These are phyloP conservation scores for Pristionchus arcanus DNA, from an alignment of 2,888 invertebrate genomes.

Conservation along the genomic window DNA sequence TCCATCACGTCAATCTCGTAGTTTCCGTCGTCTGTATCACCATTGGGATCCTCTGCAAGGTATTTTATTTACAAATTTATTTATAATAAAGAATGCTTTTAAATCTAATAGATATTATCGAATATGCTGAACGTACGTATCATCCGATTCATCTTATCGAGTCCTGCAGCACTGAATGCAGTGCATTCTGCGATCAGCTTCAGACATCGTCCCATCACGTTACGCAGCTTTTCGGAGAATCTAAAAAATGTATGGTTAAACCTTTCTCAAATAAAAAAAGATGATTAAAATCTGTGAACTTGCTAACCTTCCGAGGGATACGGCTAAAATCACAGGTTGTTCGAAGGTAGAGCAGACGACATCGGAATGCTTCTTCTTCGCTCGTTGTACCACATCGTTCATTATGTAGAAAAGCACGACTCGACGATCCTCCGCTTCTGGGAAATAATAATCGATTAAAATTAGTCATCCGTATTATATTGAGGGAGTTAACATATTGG, in stretches of 20 bases:
- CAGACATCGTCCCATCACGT: conserved; percentile 80
- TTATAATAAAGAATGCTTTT: no score
- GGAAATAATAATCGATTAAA: not conserved
- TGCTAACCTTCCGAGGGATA: conserved; percentile 62
- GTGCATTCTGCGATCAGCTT: conserved; percentile 82
- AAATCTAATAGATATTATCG: not conserved
- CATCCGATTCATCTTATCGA: conserved; percentile 85
- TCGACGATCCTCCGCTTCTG: conserved; percentile 70
- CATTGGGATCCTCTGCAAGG: conserved; percentile 19
- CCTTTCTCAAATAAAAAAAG: not conserved
- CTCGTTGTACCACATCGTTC: conserved; percentile 98
- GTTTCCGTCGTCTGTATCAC: conserved; percentile 41
- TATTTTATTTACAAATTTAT: not conserved
- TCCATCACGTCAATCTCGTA: conserved; percentile 49
- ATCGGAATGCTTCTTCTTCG: conserved; percentile 70
- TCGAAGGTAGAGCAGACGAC: conserved; percentile 65
- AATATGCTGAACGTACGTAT: conserved; percentile 58
- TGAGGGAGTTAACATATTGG: not conserved
- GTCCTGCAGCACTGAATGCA: conserved; percentile 86
- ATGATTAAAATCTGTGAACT: not conserved
- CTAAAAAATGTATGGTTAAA: conserved; percentile 58
- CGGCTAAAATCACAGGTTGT: conserved; percentile 64
- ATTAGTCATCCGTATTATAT: not conserved
- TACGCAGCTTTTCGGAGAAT: conserved; percentile 61
- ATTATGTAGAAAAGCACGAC: conserved; percentile 97